Percentiles rank a stretch among this genome's conserved stretches.
Evolutionary conservation across 2,888 invertebrate species (phyloP).

Genomic region (Anagyrus pseudococci): DNA sequence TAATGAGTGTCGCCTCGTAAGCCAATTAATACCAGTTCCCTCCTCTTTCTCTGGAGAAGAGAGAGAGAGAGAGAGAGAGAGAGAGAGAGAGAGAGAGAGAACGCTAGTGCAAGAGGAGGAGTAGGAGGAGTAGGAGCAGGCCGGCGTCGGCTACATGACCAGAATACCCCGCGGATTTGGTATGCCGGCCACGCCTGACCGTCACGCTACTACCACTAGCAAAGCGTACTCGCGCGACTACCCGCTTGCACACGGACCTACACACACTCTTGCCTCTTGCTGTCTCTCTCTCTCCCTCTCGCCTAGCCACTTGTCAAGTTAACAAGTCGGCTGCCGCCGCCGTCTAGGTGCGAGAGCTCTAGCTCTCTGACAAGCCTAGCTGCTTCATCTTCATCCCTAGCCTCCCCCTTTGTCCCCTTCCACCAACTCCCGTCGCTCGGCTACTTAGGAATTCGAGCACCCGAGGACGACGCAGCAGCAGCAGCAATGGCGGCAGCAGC

Average conservation of each 20-base stretch:
- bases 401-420: conserved; percentile 1
- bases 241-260: conserved; percentile 25
- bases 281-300: conserved; percentile 23
- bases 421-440: too few relatives aligned
- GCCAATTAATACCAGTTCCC: conserved; percentile 59
- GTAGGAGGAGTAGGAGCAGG: too few relatives aligned
- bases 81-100: too few relatives aligned
- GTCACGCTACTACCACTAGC: conserved; percentile 46
- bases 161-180: conserved; percentile 60
- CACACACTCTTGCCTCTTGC: conserved; percentile 17
- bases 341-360: not conserved
- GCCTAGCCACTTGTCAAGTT: conserved; percentile 50
- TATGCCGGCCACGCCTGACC: conserved; percentile 60
- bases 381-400: conserved; percentile 31
- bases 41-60: not conserved
- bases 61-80: too few relatives aligned
- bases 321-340: conserved; percentile 42
- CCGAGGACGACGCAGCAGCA: conserved; percentile 32
- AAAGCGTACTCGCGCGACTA: conserved; percentile 25
- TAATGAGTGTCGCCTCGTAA: conserved; percentile 63
- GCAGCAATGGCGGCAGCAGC: conserved; percentile 24
- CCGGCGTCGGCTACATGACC: conserved; percentile 57
- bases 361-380: conserved; percentile 15
- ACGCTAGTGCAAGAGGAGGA: too few relatives aligned
- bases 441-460: conserved; percentile 50